phyloP scores from a whole-genome alignment of 64 coral and sea anemone genomes.

The Porites lutea region DNA sequence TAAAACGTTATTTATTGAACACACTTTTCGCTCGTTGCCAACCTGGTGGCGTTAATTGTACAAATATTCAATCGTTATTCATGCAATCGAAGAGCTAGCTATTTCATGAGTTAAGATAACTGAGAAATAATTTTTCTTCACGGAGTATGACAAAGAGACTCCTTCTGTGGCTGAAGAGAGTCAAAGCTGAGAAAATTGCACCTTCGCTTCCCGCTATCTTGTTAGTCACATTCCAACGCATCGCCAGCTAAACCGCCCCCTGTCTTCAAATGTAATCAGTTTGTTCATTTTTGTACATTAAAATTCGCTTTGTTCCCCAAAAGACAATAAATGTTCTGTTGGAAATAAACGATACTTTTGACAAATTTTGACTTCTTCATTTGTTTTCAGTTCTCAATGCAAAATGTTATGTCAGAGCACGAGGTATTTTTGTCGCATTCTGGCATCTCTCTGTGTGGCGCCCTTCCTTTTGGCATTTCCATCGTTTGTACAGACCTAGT shows the following conservation, averaged over 20 bases:
- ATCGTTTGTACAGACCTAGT: too few relatives aligned
- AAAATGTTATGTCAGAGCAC: neutral
- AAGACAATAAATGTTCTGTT: neutral
- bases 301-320: neutral
- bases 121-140: neutral
- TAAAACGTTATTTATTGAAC: constrained; percentile 51
- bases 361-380: neutral
- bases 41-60: neutral
- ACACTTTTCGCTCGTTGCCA: neutral
- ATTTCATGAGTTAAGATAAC: neutral
- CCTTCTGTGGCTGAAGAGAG: neutral
- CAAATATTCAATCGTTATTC: neutral
- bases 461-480: neutral
- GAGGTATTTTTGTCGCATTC: neutral
- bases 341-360: neutral
- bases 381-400: neutral
- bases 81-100: neutral
- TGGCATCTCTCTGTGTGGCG: neutral
- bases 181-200: constrained; percentile 13
- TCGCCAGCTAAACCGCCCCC: neutral
- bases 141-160: neutral
- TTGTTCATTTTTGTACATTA: neutral
- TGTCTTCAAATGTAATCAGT: neutral
- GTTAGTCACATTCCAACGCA: constrained; percentile 24
- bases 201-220: constrained; percentile 30